Conservation (phyloP, 1,140 invertebrate species). For the Maniola jurtina region DNA sequence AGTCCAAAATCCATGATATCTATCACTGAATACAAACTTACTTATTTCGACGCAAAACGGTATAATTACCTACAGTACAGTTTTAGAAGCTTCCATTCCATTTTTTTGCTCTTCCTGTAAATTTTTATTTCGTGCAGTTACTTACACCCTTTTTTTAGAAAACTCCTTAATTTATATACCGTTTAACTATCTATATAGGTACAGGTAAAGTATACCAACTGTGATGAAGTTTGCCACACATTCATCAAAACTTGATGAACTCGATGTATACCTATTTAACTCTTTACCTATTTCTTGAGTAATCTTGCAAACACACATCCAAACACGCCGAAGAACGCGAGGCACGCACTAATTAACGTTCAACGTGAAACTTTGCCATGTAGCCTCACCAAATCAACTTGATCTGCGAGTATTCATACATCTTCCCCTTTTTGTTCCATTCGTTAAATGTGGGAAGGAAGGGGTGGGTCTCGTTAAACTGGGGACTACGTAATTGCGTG, state of each 20-base stretch:
- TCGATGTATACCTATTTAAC: slow-evolving; percentile 5
- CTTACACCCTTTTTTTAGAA: no score
- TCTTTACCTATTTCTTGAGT: slow-evolving; percentile 41
- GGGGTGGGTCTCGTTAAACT: slow-evolving; percentile 54
- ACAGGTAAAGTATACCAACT: no score
- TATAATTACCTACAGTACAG: no score
- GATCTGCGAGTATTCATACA: slow-evolving; percentile 53
- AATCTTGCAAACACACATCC: slow-evolving; percentile 54
- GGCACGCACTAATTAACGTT: slow-evolving; percentile 75
- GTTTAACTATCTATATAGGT: no score
- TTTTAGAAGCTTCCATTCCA: no score
- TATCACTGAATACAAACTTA: no score
- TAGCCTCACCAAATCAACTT: slow-evolving; percentile 51
- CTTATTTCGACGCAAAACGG: no score
- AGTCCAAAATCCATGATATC: no score
- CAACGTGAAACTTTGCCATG: slow-evolving; percentile 69
- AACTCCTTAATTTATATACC: no score
- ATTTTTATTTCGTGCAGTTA: no score
- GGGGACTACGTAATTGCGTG: slow-evolving; percentile 65
- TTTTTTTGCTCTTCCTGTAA: no score
- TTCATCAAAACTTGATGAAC: slow-evolving; percentile 13
- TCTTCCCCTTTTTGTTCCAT: slow-evolving; percentile 45
- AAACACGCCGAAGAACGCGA: slow-evolving; percentile 59
- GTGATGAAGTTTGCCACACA: slow-evolving; percentile 18
- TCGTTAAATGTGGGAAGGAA: slow-evolving; percentile 41